Conservation (phyloP, 2,888 invertebrate species). For the Cheilosia variabilis region DNA sequence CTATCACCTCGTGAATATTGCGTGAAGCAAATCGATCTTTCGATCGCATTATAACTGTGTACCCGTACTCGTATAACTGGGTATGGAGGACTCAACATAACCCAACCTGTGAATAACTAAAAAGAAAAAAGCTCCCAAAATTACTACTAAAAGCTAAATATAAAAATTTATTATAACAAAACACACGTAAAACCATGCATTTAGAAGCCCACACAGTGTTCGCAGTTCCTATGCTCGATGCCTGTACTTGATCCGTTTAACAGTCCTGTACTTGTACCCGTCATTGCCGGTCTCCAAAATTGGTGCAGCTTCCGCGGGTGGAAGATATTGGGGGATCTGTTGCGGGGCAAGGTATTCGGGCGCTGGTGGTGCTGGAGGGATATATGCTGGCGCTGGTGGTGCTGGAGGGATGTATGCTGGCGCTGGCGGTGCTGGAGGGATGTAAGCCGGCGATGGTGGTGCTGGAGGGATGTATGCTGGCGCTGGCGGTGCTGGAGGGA, state of each 20-base stretch:
- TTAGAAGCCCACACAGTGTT: conserved; percentile 28
- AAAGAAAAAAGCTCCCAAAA: background rate
- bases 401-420: conserved; percentile 42
- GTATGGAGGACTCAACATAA: no score
- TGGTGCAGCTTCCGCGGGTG: conserved; percentile 29
- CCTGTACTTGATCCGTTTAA: conserved; percentile 76
- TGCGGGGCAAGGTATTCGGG: conserved; percentile 41
- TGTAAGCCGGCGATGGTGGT: conserved; percentile 2
- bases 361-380: conserved; percentile 21
- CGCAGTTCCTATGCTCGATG: conserved; percentile 60
- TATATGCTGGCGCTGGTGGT: conserved; percentile 22
- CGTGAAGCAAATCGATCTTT: no score
- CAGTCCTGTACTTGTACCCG: conserved; percentile 76
- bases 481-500: conserved; percentile 27
- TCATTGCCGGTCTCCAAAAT: conserved; percentile 62
- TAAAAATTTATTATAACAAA: conserved; percentile 57
- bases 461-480: background rate
- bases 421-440: conserved; percentile 25
- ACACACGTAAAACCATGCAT: conserved; percentile 62
- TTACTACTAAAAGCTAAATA: conserved; percentile 29
- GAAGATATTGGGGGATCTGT: conserved; percentile 49
- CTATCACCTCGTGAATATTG: no score
- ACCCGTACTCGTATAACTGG: no score
- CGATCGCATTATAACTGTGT: no score
- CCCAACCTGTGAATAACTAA: no score